A percentile compares a stretch with the other conserved stretches of the same genome.
These are phyloP conservation scores for Anguilla rostrata DNA, from an alignment of 2,113 vertebrate genomes.

Conservation along the genomic window DNA sequence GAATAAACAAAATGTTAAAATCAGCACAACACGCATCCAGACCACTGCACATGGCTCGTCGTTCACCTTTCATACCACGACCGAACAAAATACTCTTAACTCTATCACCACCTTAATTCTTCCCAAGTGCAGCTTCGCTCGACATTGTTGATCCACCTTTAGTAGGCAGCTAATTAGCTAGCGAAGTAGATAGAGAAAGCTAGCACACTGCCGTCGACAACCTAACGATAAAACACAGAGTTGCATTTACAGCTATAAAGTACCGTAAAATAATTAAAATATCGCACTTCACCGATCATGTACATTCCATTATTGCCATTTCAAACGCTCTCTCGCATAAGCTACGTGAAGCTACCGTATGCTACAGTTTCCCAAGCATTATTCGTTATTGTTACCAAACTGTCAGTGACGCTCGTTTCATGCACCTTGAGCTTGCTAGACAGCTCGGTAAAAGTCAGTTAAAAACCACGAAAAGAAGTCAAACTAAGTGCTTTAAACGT, in stretches of 20 bases:
- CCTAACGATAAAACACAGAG: background rate
- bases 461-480: background rate
- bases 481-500: background rate
- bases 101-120: too few relatives aligned
- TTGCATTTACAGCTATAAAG: background rate
- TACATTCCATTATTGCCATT: background rate
- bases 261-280: background rate
- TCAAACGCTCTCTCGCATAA: background rate
- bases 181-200: background rate
- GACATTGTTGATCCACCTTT: background rate
- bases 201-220: background rate
- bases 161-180: background rate
- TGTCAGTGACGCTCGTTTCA: conserved; percentile 3
- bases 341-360: background rate
- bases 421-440: background rate
- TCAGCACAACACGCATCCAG: too few relatives aligned
- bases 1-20: too few relatives aligned
- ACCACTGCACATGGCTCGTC: too few relatives aligned
- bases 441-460: background rate
- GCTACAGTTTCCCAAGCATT: background rate
- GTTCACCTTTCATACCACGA: too few relatives aligned
- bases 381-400: conserved; percentile 2
- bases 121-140: background rate
- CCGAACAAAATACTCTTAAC: too few relatives aligned
- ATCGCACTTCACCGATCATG: background rate